These are phyloP conservation scores for Origma solitaria DNA, from an alignment of 2,113 vertebrate genomes.

Conservation along the genomic window DNA sequence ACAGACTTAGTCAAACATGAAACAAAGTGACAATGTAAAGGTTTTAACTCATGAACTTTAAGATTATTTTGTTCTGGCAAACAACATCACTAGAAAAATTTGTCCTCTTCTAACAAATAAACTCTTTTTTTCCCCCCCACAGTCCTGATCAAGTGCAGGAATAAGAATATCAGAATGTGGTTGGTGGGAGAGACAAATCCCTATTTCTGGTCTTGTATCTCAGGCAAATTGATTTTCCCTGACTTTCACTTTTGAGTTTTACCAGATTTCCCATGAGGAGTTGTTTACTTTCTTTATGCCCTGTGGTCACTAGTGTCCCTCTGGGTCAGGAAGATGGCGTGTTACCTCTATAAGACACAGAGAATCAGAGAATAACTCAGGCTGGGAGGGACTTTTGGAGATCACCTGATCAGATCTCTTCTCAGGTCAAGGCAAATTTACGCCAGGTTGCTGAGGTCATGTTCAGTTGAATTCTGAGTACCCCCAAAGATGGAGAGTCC, in stretches of 20 bases:
- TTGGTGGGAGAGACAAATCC: neutral
- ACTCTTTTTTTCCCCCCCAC: fast-evolving
- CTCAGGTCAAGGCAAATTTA: neutral
- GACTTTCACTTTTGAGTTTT: neutral
- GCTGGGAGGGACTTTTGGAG: neutral
- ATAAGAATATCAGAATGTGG: neutral
- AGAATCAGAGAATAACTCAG: neutral
- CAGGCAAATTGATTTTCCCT: neutral
- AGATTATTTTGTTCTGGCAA: neutral
- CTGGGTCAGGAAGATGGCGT: neutral
- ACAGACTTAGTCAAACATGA: neutral
- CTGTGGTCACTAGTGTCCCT: neutral
- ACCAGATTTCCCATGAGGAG: neutral
- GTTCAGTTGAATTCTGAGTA: neutral
- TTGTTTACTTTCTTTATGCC: neutral
- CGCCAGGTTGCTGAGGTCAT: neutral
- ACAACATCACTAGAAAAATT: neutral
- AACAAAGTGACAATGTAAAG: neutral
- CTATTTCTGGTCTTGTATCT: neutral
- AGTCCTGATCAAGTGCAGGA: neutral
- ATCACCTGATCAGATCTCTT: neutral
- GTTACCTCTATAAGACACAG: neutral
- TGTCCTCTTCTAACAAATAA: neutral
- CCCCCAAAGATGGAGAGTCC: neutral
- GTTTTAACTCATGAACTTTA: neutral